These are phyloP conservation scores for Platycheirus albimanus DNA, from an alignment of 2,888 invertebrate genomes.

Conservation along the genomic window DNA sequence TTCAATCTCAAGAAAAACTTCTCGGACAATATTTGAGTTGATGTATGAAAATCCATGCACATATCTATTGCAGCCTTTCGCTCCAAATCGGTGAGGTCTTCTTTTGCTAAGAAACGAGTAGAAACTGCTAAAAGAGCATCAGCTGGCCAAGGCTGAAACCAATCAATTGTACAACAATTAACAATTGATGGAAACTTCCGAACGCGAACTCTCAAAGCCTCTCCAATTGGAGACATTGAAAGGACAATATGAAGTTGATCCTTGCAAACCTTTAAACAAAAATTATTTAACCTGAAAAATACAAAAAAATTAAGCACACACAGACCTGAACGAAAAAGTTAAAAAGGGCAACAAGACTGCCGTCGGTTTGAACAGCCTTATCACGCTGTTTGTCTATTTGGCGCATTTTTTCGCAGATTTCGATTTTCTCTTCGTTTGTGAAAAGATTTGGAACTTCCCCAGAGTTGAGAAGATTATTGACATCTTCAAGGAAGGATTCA, in stretches of 20 bases:
- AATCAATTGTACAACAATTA: constrained; percentile 97
- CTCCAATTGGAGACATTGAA: constrained; percentile 95
- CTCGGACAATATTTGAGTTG: constrained; percentile 88
- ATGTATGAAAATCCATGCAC: constrained; percentile 94
- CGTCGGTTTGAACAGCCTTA: constrained; percentile 94
- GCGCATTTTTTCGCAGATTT: constrained; percentile 96
- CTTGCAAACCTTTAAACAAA: constrained; percentile 86
- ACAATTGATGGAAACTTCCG: constrained; percentile 96
- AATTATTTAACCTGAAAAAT: neutral
- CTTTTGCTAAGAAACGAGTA: constrained; percentile 90
- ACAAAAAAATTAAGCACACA: neutral
- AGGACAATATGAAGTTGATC: constrained; percentile 95
- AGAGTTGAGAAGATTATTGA: constrained; percentile 95
- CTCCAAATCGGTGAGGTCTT: constrained; percentile 90
- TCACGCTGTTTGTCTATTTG: constrained; percentile 94
- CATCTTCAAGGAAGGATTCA: constrained; percentile 95
- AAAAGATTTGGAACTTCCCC: constrained; percentile 97
- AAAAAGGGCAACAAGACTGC: constrained; percentile 94
- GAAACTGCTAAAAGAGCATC: constrained; percentile 96
- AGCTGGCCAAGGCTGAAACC: constrained; percentile 98
- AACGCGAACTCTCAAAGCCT: constrained; percentile 90
- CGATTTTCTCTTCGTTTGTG: constrained; percentile 92
- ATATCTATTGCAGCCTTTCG: constrained; percentile 91
- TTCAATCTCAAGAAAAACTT: constrained; percentile 87
- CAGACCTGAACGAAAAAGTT: constrained; percentile 89